Conservation (phyloP, 2,113 vertebrate genomes). For the Zosterops lateralis region DNA sequence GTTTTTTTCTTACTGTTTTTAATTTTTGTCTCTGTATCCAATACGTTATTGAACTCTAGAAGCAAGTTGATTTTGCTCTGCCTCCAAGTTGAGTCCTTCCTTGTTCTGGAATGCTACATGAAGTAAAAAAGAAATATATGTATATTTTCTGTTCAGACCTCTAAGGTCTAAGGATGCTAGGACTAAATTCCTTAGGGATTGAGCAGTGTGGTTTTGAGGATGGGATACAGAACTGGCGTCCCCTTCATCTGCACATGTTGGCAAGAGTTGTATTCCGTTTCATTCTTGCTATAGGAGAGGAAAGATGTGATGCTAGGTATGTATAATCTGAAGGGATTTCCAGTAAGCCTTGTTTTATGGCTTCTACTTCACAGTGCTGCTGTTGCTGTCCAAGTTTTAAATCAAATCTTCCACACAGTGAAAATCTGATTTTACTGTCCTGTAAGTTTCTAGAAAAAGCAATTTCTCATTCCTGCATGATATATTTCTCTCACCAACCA, state of each 20-base stretch:
- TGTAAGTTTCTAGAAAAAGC: background rate
- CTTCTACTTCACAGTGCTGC: background rate
- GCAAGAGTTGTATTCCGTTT: background rate
- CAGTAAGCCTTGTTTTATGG: background rate
- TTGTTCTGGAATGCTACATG: background rate
- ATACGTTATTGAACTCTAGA: background rate
- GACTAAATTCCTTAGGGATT: background rate
- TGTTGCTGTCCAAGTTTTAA: background rate
- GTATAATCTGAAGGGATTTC: background rate
- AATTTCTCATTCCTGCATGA: background rate
- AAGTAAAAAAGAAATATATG: background rate
- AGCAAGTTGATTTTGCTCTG: background rate
- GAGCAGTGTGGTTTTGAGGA: background rate
- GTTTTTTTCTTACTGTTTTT: background rate
- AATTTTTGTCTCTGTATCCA: background rate
- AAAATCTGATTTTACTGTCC: constrained; percentile 7
- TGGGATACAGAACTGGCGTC: background rate
- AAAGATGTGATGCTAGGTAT: background rate
- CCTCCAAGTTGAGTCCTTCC: background rate
- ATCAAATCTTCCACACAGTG: background rate
- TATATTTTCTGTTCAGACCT: background rate
- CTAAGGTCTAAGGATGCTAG: background rate
- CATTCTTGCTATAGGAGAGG: background rate
- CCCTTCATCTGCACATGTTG: background rate
- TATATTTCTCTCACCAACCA: background rate